phyloP scores from a whole-genome alignment of 2,113 vertebrate genomes.

The Hydrochoerus hydrochaeris region DNA sequence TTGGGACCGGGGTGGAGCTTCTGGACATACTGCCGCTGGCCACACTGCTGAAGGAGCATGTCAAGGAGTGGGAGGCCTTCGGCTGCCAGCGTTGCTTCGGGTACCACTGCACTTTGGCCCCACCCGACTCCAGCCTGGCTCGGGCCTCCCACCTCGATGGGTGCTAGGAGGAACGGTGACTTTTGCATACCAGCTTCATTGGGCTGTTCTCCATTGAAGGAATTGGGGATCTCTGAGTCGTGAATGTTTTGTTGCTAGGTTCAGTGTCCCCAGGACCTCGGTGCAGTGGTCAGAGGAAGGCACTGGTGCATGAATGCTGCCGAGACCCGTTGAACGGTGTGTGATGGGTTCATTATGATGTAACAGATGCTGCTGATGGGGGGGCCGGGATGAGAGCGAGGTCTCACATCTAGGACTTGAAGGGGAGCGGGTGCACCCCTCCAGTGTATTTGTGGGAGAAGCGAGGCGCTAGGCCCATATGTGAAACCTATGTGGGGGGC shows the following conservation, averaged over 20 bases:
- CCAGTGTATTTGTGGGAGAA: constrained; percentile 41
- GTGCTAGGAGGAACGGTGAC: constrained; percentile 49
- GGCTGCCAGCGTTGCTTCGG: constrained; percentile 62
- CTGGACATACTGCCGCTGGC: constrained; percentile 80
- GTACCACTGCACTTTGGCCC: constrained; percentile 70
- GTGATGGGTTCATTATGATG: constrained; percentile 59
- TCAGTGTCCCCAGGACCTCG: constrained; percentile 52
- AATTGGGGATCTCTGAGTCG: constrained; percentile 48
- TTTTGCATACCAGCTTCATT: constrained; percentile 50
- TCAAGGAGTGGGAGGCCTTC: constrained; percentile 63
- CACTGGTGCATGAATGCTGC: constrained; percentile 62
- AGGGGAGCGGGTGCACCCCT: constrained; percentile 41
- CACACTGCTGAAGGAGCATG: constrained; percentile 78
- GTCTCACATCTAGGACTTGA: constrained; percentile 61
- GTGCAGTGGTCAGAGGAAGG: neutral
- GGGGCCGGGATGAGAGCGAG: constrained; percentile 55
- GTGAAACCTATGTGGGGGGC: neutral
- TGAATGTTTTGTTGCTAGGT: constrained; percentile 63
- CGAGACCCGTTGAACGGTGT: constrained; percentile 46
- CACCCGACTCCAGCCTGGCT: constrained; percentile 63
- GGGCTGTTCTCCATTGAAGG: constrained; percentile 48
- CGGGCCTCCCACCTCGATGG: constrained; percentile 51
- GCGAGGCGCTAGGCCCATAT: neutral
- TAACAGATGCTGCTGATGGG: constrained; percentile 82
- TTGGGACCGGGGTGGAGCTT: constrained; percentile 72